Evolutionary conservation across 2,113 vertebrate species (phyloP).

Genomic region (Hemiscyllium ocellatum): DNA sequence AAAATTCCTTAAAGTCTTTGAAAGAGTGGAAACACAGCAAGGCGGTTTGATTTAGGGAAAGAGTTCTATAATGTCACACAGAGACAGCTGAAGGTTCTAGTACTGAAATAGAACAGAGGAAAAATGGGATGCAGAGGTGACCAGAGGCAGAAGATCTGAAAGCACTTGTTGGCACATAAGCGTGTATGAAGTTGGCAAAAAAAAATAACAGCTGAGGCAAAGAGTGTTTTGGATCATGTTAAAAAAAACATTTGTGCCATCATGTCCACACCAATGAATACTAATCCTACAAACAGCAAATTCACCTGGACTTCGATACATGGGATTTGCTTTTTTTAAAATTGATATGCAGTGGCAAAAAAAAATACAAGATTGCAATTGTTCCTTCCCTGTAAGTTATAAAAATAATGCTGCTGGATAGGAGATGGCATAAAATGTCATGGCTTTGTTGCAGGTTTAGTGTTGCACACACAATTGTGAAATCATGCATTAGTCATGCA

Average conservation of each 20-base stretch:
- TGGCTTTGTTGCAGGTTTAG: background rate
- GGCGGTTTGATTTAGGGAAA: background rate
- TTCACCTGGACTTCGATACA: background rate
- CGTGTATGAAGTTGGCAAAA: background rate
- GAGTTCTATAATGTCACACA: background rate
- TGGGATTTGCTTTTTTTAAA: background rate
- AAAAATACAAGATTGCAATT: background rate
- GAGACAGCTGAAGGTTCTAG: background rate
- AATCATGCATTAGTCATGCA: background rate
- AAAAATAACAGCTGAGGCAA: background rate
- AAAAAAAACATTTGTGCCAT: background rate
- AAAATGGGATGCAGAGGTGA: constrained; percentile 1
- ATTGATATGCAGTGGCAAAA: background rate
- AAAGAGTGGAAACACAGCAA: background rate
- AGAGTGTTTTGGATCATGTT: background rate
- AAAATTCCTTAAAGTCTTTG: background rate
- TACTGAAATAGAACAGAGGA: constrained; percentile 1
- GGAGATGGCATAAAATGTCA: background rate
- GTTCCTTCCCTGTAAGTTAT: background rate
- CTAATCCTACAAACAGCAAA: background rate
- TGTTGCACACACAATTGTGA: background rate
- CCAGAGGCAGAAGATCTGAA: background rate
- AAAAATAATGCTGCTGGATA: background rate
- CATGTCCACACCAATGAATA: background rate
- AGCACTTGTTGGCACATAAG: constrained; percentile 2